phyloP scores from a whole-genome alignment of 92 coral and sea anemone species.

The Epizoanthus illoricatus region DNA sequence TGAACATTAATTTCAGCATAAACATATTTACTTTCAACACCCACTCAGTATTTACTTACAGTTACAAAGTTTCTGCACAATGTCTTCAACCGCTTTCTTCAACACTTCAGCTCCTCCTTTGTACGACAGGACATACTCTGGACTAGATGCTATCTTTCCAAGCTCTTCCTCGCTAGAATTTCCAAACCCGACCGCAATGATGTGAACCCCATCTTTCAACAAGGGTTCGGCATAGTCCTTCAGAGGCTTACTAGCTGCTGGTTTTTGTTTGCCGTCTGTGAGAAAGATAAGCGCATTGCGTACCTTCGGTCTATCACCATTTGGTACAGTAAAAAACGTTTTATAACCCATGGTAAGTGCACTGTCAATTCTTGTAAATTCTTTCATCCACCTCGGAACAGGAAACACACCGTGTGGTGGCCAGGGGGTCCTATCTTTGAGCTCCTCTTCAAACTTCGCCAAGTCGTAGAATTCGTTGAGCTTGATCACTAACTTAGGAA shows the following conservation, averaged over 20 bases:
- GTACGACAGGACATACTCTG: conserved; percentile 16
- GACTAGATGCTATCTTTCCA: conserved; percentile 10
- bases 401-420: neutral
- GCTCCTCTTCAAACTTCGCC: neutral
- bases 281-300: conserved; percentile 21
- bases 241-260: neutral
- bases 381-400: neutral
- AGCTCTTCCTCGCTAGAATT: conserved; percentile 1
- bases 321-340: neutral
- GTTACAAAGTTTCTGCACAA: conserved; percentile 33
- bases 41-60: conserved; percentile 8
- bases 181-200: conserved; percentile 36
- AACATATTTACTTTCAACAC: too few relatives aligned
- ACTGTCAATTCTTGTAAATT: conserved; percentile 9
- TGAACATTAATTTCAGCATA: too few relatives aligned
- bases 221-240: neutral
- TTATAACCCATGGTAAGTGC: conserved; percentile 13
- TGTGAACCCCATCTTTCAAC: neutral
- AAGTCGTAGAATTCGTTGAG: conserved; percentile 19
- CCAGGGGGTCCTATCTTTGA: conserved; percentile 15
- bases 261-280: conserved; percentile 30
- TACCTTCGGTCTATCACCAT: conserved; percentile 21
- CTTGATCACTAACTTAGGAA: conserved; percentile 16
- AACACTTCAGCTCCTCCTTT: conserved; percentile 20
- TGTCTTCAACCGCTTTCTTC: conserved; percentile 10